A percentile compares a stretch with the other conserved stretches of the same genome.
Evolutionary conservation across 2,797 vertebrate species (phyloP).

Genomic region (Gallirallus australis): DNA sequence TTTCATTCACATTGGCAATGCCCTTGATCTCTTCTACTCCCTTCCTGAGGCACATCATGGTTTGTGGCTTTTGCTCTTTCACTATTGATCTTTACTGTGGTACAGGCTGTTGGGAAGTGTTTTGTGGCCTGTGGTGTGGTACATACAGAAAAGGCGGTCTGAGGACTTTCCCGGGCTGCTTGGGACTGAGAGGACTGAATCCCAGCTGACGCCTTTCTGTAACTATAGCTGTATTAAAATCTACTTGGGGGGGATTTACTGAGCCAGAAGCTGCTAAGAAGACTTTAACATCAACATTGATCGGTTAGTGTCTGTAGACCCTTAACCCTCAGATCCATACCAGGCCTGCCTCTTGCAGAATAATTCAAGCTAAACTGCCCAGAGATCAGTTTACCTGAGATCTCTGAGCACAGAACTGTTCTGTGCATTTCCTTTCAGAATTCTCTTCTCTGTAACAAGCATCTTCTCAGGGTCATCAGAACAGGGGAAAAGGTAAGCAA

Average conservation of each 20-base stretch:
- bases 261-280: not conserved
- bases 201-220: not conserved
- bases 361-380: not conserved
- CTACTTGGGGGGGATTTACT: not conserved
- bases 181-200: not conserved
- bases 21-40: slow-evolving; percentile 42
- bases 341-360: not conserved
- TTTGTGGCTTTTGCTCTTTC: slow-evolving; percentile 45
- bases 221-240: not conserved
- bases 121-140: slow-evolving; percentile 12
- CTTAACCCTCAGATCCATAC: not conserved
- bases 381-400: not conserved
- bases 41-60: slow-evolving; percentile 26
- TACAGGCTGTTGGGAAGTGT: not conserved
- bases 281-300: accelerated
- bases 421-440: not conserved
- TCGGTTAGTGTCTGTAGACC: not conserved
- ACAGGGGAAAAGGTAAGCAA: not conserved
- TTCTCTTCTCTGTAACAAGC: not conserved
- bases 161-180: not conserved
- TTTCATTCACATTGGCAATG: slow-evolving; percentile 36
- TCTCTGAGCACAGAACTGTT: not conserved
- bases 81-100: slow-evolving; percentile 17
- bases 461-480: not conserved
- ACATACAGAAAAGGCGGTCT: not conserved